Conservation (phyloP, 2,113 vertebrate species). For the Leucosticte australis region DNA sequence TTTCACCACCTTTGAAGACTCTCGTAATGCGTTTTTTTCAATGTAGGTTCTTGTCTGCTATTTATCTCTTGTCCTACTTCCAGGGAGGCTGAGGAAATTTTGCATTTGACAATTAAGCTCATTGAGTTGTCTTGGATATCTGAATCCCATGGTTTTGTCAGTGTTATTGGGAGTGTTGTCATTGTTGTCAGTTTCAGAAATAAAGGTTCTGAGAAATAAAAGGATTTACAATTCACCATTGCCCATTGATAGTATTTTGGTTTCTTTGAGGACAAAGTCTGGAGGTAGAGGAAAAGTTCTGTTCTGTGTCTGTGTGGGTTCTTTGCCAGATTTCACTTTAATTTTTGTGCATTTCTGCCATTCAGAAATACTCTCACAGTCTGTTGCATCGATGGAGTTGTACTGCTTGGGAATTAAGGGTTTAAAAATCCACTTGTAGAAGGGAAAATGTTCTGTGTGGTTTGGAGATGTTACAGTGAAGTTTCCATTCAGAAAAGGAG, state of each 20-base stretch:
- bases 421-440: background rate
- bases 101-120: background rate
- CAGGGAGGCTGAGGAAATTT: background rate
- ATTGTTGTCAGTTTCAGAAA: background rate
- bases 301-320: background rate
- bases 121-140: background rate
- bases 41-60: accelerated
- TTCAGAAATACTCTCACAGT: background rate
- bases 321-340: background rate
- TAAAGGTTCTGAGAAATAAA: background rate
- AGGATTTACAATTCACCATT: background rate
- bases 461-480: background rate
- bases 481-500: background rate
- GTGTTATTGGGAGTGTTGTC: background rate
- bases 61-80: background rate
- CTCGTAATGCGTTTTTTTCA: background rate
- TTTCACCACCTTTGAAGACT: background rate
- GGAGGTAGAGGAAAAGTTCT: background rate
- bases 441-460: background rate
- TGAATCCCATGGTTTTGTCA: accelerated
- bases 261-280: background rate
- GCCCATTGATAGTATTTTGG: background rate
- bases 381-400: background rate
- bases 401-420: background rate
- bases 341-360: background rate